phyloP scores from a whole-genome alignment of 2,888 invertebrate species.

The Monopis laevigella region DNA sequence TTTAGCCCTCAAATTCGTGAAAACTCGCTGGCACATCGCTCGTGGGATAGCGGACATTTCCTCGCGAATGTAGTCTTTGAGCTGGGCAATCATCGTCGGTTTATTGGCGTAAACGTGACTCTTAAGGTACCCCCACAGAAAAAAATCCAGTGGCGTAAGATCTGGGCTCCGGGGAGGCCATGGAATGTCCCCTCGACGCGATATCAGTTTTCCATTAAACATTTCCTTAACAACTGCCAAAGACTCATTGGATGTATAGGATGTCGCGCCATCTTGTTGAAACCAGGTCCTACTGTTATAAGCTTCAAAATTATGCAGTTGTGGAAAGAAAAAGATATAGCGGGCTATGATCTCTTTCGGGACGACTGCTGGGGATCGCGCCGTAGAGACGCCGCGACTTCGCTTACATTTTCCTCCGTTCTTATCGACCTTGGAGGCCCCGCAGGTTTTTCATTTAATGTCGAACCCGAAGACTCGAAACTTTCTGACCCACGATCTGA shows the following conservation, averaged over 20 bases:
- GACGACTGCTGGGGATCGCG: conserved; percentile 20
- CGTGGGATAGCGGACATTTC: conserved; percentile 15
- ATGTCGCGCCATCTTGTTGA: conserved; percentile 16
- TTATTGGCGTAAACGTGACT: conserved; percentile 12
- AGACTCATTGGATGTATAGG: conserved; percentile 3
- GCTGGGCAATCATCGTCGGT: conserved; percentile 7
- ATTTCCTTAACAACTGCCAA: conserved; percentile 2
- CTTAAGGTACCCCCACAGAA: too few relatives aligned
- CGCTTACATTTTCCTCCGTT: conserved; percentile 14
- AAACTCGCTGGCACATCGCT: conserved; percentile 17
- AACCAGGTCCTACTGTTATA: conserved; percentile 22
- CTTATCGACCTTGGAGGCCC: conserved; percentile 12
- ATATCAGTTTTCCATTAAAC: conserved; percentile 2
- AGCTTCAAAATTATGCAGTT: conserved; percentile 16
- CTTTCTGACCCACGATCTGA: conserved; percentile 14
- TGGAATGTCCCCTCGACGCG: conserved; percentile 4
- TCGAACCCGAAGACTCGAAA: conserved; percentile 16
- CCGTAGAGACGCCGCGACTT: conserved; percentile 18
- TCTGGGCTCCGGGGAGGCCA: conserved; percentile 8
- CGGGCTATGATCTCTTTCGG: conserved; percentile 20
- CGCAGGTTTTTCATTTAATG: conserved; percentile 19
- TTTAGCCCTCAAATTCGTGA: conserved; percentile 18
- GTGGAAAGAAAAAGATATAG: conserved; percentile 20
- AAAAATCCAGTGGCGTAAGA: conserved; percentile 3
- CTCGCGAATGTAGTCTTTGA: conserved; percentile 11